Base-by-base conservation (phyloP, 2,113 vertebrate genomes). In the Merops nubicus region DNA sequence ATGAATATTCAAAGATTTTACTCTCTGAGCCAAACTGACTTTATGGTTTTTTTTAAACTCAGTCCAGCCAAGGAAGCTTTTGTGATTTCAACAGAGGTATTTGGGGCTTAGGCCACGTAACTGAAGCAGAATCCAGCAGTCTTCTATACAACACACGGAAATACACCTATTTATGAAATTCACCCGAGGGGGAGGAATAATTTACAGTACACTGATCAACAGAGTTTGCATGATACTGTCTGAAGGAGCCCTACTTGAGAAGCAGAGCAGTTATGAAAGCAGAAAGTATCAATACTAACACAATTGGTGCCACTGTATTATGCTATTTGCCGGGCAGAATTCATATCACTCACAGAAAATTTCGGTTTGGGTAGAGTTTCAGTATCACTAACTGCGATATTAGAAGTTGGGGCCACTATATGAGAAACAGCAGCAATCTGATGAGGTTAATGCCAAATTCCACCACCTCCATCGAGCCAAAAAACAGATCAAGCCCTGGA, bases 261-360 rank as follows among this genome's bases (percentile, higher is more conserved):
- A 89, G 77, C 4, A 75, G 67, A 65, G 65, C 57, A 31, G 84
- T 79, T 88, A 89, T 13, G 40, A 87, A 92, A 96, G 86, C 82
- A 91, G 76, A 78, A 87, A 54, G 45, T 95, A 85, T 92, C 91
- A 29, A 94, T 94, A 92, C 91, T 73, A 94, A 95, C 25, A 18
- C 68, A 53, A 81, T 73, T 74, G 91, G 75, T 86, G 65, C 69
- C 89, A 33, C 88, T 76, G 62, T 42, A 42, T 92, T 76, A 86
- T 40, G 73, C 72, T 53, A n/a, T 91, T 88, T 91, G 77, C 56
- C 0, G 0, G 54, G 82, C 70, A 91, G 79, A 93, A 96, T 93
- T 70, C 74, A 4, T 47, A 36, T 54, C 75, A 17, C 34, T n/a
- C 89, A 50, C 4, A 73, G 84, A 74, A 72, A 67, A 96, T 77